Conservation (phyloP, 2,113 vertebrate genomes). For the Neotragus moschatus region DNA sequence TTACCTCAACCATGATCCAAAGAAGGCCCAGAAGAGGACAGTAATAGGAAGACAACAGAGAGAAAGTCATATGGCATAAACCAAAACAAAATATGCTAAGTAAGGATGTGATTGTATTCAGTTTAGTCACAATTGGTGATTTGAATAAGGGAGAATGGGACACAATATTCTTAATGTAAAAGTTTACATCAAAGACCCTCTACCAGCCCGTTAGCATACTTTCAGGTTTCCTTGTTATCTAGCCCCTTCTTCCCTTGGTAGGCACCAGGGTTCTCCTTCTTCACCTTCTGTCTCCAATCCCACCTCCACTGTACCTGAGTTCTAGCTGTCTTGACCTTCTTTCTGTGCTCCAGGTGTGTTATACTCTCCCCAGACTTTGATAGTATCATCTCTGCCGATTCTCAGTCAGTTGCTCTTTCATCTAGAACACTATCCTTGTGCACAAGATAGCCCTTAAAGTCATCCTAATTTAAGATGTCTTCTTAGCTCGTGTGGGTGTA, state of each 20-base stretch:
- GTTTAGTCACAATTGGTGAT: neutral
- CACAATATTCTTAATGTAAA: neutral
- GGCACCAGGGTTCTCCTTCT: neutral
- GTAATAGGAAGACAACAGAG: neutral
- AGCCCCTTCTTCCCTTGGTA: neutral
- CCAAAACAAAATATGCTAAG: neutral
- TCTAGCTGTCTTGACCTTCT: neutral
- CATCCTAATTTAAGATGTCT: neutral
- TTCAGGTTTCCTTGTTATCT: neutral
- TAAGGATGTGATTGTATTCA: neutral
- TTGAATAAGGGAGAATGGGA: neutral
- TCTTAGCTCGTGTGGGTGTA: neutral
- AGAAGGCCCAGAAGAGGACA: neutral
- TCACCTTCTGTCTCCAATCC: neutral
- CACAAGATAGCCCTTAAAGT: neutral
- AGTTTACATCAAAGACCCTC: neutral
- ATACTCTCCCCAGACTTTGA: neutral
- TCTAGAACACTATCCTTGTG: neutral
- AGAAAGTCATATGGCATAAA: neutral
- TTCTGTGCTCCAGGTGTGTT: neutral
- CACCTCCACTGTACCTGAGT: neutral
- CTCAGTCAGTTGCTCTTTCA: neutral
- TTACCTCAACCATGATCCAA: neutral
- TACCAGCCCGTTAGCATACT: neutral
- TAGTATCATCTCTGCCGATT: neutral